phyloP scores from a whole-genome alignment of 1,140 invertebrate genomes.

The Sycophila sp. region DNA sequence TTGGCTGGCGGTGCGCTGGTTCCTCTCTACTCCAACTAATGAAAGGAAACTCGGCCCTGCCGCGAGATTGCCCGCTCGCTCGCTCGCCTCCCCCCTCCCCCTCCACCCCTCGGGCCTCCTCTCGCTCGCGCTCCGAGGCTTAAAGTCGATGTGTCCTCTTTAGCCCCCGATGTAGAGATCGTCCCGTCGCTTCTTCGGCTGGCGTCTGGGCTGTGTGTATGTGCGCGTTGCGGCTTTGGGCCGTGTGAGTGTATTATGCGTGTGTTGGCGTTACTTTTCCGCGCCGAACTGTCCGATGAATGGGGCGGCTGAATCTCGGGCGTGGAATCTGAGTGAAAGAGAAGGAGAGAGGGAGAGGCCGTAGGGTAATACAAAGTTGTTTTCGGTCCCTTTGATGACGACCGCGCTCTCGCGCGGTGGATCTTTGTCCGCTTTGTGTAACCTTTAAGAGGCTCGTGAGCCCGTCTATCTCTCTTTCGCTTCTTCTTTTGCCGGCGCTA shows the following conservation, averaged over 20 bases:
- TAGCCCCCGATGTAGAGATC: conserved; percentile 37
- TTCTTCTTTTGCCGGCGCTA: background rate
- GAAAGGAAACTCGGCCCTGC: conserved; percentile 62
- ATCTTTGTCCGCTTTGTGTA: background rate
- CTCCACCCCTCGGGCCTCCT: conserved; percentile 21
- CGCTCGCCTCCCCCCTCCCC: too few relatives aligned
- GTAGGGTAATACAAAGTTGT: background rate
- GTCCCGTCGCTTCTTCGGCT: background rate
- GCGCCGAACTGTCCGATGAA: conserved; percentile 33
- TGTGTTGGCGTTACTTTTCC: conserved; percentile 30
- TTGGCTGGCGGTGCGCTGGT: conserved; percentile 43
- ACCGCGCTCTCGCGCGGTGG: background rate
- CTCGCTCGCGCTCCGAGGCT: conserved; percentile 43
- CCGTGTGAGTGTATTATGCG: background rate
- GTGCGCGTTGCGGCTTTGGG: background rate
- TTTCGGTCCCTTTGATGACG: conserved; percentile 22
- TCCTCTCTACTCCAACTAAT: conserved; percentile 62
- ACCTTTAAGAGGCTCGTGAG: too few relatives aligned
- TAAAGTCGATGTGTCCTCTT: conserved; percentile 62
- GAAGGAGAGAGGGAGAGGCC: background rate
- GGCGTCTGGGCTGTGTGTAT: background rate
- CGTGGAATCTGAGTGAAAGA: conserved; percentile 28
- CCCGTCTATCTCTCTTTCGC: background rate
- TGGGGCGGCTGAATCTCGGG: conserved; percentile 36
- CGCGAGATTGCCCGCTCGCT: conserved; percentile 52